phyloP scores from a whole-genome alignment of 2,113 vertebrate genomes.

The Calyptomena viridis region DNA sequence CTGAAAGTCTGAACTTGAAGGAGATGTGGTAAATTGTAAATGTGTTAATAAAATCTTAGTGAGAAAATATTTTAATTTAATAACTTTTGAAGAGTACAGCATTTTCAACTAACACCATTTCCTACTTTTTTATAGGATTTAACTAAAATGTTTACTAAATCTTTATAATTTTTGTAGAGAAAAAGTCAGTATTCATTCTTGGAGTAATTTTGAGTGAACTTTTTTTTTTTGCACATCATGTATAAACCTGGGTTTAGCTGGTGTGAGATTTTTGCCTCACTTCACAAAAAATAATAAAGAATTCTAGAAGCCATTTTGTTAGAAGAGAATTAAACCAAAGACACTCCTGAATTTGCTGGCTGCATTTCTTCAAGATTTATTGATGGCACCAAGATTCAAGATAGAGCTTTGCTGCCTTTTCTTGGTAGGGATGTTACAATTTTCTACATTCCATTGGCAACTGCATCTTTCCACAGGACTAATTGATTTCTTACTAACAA shows the following conservation, averaged over 20 bases:
- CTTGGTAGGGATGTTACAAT: neutral
- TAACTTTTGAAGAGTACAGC: neutral
- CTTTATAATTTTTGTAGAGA: neutral
- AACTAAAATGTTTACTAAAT: neutral
- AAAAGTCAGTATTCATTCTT: neutral
- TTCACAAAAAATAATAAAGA: neutral
- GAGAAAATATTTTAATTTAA: neutral
- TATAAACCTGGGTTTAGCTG: neutral
- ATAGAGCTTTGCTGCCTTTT: neutral
- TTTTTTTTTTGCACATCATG: rapidly evolving
- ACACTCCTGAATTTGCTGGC: neutral
- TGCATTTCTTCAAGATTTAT: neutral
- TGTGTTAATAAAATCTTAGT: neutral
- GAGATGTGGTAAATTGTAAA: neutral
- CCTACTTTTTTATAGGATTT: neutral
- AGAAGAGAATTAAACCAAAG: neutral
- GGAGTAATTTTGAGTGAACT: neutral
- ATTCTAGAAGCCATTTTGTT: neutral
- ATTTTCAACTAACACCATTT: neutral
- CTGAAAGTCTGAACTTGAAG: neutral
- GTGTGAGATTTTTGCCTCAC: neutral
- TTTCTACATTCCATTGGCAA: neutral
- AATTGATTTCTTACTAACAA: neutral
- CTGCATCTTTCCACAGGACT: neutral
- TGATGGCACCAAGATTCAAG: neutral